These are phyloP conservation scores for rabbit (Oryctolagus cuniculus) DNA, from an alignment of 2,113 vertebrate genomes.

Conservation along the genomic window mOryCun1.1 NC_091433.1:28147501-28148000, in stretches of 20 bases:
- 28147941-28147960: conserved; percentile 67
- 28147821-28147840: conserved; percentile 71
- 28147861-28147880: conserved; percentile 32
- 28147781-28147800: conserved; percentile 77
- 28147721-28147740: conserved; percentile 73
- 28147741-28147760: conserved; percentile 53
- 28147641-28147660: not conserved
- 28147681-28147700: conserved; percentile 41
- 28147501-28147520: conserved; percentile 51
- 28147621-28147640: conserved; percentile 27
- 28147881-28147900: conserved; percentile 67
- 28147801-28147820: conserved; percentile 63
- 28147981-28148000: not conserved
- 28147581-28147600: conserved; percentile 44
- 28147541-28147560: conserved; percentile 27
- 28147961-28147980: conserved; percentile 52
- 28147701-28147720: conserved; percentile 65
- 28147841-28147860: conserved; percentile 68
- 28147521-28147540: conserved; percentile 45
- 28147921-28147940: conserved; percentile 69
- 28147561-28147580: conserved; percentile 60
- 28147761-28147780: conserved; percentile 64
- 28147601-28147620: conserved; percentile 13
- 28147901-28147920: conserved; percentile 61
- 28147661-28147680: not conserved